Evolutionary conservation across 2,888 invertebrate genomes (phyloP).

Genomic region (Terebella lapidaria): DNA sequence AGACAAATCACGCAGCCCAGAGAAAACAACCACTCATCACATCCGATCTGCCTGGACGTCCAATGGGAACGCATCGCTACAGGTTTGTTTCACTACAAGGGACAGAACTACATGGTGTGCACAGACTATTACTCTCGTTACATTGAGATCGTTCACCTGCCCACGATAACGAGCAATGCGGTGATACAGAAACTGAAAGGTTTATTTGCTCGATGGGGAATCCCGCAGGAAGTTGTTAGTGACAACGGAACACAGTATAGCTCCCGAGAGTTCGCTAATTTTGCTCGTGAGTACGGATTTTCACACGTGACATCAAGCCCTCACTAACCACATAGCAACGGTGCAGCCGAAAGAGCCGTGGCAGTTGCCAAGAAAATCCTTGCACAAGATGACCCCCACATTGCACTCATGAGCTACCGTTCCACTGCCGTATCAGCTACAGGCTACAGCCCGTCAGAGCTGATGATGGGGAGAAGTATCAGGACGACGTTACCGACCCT

Average conservation of each 20-base stretch:
- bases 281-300: background rate
- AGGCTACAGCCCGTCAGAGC: too few relatives aligned
- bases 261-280: background rate
- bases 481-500: too few relatives aligned
- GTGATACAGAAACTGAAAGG: too few relatives aligned
- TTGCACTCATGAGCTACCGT: background rate
- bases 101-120: background rate
- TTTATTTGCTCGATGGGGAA: too few relatives aligned
- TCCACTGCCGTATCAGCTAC: too few relatives aligned
- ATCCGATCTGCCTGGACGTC: background rate
- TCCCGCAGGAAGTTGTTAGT: too few relatives aligned
- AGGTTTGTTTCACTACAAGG: background rate
- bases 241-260: background rate
- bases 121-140: background rate
- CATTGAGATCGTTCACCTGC: background rate
- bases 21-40: background rate
- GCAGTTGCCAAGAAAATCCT: background rate
- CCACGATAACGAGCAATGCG: too few relatives aligned
- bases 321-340: background rate
- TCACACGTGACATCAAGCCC: background rate
- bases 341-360: slow-evolving; percentile 1
- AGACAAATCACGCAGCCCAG: background rate
- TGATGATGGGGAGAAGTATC: too few relatives aligned
- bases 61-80: background rate
- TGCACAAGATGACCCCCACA: background rate